A percentile compares a stretch with the other conserved stretches of the same genome.
These are phyloP conservation scores for Amitus sp. DNA, from an alignment of 2,888 invertebrate species.

Conservation along the genomic window DNA sequence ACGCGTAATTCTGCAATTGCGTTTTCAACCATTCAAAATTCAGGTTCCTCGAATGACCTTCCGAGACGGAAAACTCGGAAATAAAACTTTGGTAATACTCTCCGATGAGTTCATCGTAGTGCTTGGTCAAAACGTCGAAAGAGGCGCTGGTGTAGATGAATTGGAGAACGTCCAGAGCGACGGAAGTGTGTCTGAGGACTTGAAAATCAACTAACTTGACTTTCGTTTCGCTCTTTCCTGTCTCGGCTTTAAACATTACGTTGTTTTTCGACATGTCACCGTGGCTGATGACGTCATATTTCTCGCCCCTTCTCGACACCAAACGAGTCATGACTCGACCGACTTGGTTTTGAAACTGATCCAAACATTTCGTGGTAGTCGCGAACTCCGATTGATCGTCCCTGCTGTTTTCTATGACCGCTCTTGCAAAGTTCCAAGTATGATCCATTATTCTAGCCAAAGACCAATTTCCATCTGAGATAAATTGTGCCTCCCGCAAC, in stretches of 20 bases:
- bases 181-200: slow-evolving; percentile 46
- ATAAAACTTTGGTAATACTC: background rate
- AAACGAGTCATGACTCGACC: slow-evolving; percentile 33
- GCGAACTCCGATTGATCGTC: slow-evolving; percentile 28
- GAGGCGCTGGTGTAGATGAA: slow-evolving; percentile 51
- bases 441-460: slow-evolving; percentile 38
- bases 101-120: slow-evolving; percentile 6
- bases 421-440: slow-evolving; percentile 18
- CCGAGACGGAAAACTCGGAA: slow-evolving; percentile 6
- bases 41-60: slow-evolving; percentile 26
- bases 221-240: slow-evolving; percentile 17
- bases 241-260: slow-evolving; percentile 47
- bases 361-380: slow-evolving; percentile 29
- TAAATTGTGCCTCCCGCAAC: slow-evolving; percentile 44
- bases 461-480: slow-evolving; percentile 29
- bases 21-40: slow-evolving; percentile 45
- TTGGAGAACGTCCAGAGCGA: slow-evolving; percentile 53
- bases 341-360: slow-evolving; percentile 14
- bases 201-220: slow-evolving; percentile 51
- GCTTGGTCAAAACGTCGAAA: slow-evolving; percentile 36
- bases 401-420: slow-evolving; percentile 13
- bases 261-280: slow-evolving; percentile 57
- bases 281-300: slow-evolving; percentile 50
- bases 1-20: slow-evolving; percentile 44
- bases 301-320: slow-evolving; percentile 21